Conservation (phyloP, 1,140 invertebrate genomes). For the Anthonomus grandis region DNA sequence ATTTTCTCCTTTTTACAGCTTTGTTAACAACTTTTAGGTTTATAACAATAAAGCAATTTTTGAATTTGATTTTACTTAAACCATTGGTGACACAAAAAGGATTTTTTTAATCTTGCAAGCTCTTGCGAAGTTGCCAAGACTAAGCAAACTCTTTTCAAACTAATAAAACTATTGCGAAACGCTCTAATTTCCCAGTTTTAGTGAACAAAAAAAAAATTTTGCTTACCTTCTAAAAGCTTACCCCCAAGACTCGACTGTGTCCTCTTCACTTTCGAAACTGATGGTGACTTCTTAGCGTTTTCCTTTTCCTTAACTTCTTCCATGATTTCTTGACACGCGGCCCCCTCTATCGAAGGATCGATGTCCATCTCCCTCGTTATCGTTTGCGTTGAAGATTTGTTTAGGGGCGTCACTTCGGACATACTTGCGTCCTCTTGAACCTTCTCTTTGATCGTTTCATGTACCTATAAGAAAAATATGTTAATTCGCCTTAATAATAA, state of each 20-base stretch:
- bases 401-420: slow-evolving; percentile 34
- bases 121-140: no score
- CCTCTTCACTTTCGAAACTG: slow-evolving; percentile 37
- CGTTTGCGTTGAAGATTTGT: slow-evolving; percentile 46
- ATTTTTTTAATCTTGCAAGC: no score
- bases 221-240: slow-evolving; percentile 38
- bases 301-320: slow-evolving; percentile 46
- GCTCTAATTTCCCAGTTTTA: no score
- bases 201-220: no score
- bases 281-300: slow-evolving; percentile 27
- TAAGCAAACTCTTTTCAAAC: no score
- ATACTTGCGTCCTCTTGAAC: slow-evolving; percentile 36
- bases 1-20: no score
- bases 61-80: no score
- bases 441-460: slow-evolving; percentile 34
- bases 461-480: slow-evolving; percentile 23
- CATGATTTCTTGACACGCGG: slow-evolving; percentile 45
- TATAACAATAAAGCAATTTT: no score
- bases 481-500: no score
- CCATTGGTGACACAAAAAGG: no score
- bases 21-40: no score
- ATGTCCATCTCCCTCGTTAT: slow-evolving; percentile 40
- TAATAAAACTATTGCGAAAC: no score
- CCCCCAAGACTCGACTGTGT: slow-evolving; percentile 36
- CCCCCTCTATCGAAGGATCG: slow-evolving; percentile 33